Conservation (phyloP, 2,113 vertebrate species). For the Pterocles burchelli region DNA sequence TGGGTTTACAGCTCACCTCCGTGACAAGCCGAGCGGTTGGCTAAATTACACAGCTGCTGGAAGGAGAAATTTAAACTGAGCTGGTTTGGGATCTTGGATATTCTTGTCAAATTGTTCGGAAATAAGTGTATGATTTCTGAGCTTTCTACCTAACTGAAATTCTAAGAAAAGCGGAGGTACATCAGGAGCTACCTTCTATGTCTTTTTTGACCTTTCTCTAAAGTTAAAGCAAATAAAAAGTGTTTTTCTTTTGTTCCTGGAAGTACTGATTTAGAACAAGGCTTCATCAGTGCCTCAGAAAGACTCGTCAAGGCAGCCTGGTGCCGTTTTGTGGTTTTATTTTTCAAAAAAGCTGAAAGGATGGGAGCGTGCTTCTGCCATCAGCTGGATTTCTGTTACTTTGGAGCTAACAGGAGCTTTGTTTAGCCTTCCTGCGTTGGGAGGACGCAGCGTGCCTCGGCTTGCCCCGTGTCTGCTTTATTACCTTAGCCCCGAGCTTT, state of each 20-base stretch:
- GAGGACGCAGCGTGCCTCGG: not conserved
- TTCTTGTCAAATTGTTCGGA: not conserved
- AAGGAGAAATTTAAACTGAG: not conserved
- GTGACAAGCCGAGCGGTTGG: not conserved
- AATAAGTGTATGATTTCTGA: not conserved
- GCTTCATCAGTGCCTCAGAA: not conserved
- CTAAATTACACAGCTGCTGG: not conserved
- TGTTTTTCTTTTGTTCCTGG: constrained; percentile 5
- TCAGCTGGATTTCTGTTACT: not conserved
- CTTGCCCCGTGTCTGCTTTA: not conserved
- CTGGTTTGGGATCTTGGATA: not conserved
- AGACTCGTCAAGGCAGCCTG: not conserved
- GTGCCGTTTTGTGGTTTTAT: not conserved
- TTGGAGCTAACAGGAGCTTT: not conserved
- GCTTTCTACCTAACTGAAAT: not conserved
- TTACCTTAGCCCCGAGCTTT: not conserved
- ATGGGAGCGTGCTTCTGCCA: not conserved
- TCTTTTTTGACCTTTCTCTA: not conserved
- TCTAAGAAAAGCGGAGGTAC: not conserved
- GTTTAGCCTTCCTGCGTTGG: not conserved
- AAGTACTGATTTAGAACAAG: not conserved
- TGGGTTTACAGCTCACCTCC: not conserved
- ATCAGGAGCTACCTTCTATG: not conserved
- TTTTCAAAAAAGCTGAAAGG: not conserved
- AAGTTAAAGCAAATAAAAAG: not conserved